phyloP scores from a whole-genome alignment of 2,113 vertebrate genomes.

The Columba janthina region DNA sequence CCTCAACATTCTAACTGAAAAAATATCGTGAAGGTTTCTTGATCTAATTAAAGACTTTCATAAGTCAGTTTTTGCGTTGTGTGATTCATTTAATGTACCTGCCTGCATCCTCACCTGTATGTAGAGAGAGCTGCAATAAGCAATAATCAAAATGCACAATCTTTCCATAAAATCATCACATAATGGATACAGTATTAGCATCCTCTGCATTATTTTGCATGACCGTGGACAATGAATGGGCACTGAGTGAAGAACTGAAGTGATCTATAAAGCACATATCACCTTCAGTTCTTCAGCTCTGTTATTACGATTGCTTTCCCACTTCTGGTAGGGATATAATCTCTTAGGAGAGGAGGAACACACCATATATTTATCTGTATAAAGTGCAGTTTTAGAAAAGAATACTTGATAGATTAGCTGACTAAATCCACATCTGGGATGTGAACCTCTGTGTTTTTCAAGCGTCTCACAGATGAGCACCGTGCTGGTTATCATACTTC shows the following conservation, averaged over 20 bases:
- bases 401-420: not conserved
- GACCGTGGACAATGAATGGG: not conserved
- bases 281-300: not conserved
- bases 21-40: not conserved
- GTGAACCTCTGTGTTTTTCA: not conserved
- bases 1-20: not conserved
- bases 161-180: not conserved
- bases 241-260: not conserved
- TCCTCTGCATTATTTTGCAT: not conserved
- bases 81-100: not conserved
- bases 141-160: not conserved
- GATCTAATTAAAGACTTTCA: slow-evolving; percentile 24
- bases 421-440: not conserved
- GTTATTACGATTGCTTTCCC: not conserved
- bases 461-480: not conserved
- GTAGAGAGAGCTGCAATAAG: not conserved
- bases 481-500: not conserved
- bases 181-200: not conserved
- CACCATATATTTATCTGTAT: not conserved
- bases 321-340: not conserved
- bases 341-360: not conserved
- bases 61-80: not conserved
- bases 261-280: not conserved
- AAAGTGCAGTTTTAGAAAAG: not conserved
- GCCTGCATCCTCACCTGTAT: not conserved